Evolutionary conservation across 2,888 invertebrate genomes (phyloP).

Genomic region (Physocephala rufipes): DNA sequence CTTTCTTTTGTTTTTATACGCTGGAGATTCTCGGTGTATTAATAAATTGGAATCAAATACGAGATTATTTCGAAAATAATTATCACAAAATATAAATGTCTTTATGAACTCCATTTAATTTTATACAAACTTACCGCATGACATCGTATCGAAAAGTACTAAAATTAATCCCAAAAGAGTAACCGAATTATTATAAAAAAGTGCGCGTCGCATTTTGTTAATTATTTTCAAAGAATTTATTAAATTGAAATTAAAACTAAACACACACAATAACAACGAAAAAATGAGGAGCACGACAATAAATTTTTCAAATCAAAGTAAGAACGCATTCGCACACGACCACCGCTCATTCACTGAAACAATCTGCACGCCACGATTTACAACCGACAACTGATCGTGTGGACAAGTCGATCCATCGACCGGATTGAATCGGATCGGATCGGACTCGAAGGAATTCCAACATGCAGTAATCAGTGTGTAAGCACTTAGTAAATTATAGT

Average conservation of each 20-base stretch:
- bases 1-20: neutral
- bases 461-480: slow-evolving; percentile 39
- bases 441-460: slow-evolving; percentile 56
- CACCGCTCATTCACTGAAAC: slow-evolving; percentile 41
- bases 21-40: no score
- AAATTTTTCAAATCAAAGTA: neutral
- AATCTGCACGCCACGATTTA: slow-evolving; percentile 55
- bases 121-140: slow-evolving; percentile 36
- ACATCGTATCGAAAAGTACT: slow-evolving; percentile 44
- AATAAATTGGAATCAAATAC: slow-evolving; percentile 27
- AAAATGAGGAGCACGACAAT: neutral
- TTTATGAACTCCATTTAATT: neutral
- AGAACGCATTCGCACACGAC: neutral
- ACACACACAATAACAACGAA: no score
- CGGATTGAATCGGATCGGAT: no score
- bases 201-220: slow-evolving; percentile 15
- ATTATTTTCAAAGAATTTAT: neutral
- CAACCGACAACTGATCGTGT: slow-evolving; percentile 59
- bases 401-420: no score
- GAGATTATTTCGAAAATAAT: slow-evolving; percentile 23
- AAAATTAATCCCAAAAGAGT: slow-evolving; percentile 41
- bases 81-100: neutral
- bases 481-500: neutral
- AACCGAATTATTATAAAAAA: neutral
- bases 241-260: no score